Base-by-base conservation (phyloP, 2,113 vertebrate genomes). In the Lasiurus borealis region DNA sequence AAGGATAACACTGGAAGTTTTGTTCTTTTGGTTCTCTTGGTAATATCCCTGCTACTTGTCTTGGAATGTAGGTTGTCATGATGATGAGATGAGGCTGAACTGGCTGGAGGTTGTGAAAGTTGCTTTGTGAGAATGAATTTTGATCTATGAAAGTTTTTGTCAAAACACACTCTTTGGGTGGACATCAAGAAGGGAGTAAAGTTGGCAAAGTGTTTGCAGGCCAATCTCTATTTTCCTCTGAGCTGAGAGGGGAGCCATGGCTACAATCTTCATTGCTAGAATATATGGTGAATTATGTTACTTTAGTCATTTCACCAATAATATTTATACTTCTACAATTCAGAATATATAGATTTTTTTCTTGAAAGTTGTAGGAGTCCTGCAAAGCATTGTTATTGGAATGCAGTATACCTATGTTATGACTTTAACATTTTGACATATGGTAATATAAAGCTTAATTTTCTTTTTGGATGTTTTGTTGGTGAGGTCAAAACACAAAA, bases 401-500 rank as follows among this genome's bases (percentile, higher is more conserved):
- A 72, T 23, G 1, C 23, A 40, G 52, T 76, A 82, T 85, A 62
- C 31, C 36, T 90, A 78, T 23, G 40, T 94, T 87, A 77, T 85
- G 18, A 88, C 82, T 96, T 95, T 72, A 91, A 92, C 88, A 64
- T 92, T 59, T 69, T 52, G 18, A 64, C 62, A 48, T 44, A 14
- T 66, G 7, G 76, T 59, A 54, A 19, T 34, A 10, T 59, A 52
- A 78, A 93, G 25, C 44, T 96, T 85, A 48, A 29, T 90, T 96
- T 97, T 92, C n/a, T 19, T 77, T 10, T 52, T 90, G 73, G 46
- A 90, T 86, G 62, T 90, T 96, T 93, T 92, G 73, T 95, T 78
- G 46, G 21, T 95, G 64, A 96, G 87, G 82, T 72, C 91, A 90
- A 92, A 85, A 85, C 31, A 57, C 84, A 90, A 88, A 54, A 72